Percentiles rank a stretch among this genome's conserved stretches.
These are phyloP conservation scores for Sapayoa aenigma DNA, from an alignment of 2,113 vertebrate genomes.

Conservation along the genomic window DNA sequence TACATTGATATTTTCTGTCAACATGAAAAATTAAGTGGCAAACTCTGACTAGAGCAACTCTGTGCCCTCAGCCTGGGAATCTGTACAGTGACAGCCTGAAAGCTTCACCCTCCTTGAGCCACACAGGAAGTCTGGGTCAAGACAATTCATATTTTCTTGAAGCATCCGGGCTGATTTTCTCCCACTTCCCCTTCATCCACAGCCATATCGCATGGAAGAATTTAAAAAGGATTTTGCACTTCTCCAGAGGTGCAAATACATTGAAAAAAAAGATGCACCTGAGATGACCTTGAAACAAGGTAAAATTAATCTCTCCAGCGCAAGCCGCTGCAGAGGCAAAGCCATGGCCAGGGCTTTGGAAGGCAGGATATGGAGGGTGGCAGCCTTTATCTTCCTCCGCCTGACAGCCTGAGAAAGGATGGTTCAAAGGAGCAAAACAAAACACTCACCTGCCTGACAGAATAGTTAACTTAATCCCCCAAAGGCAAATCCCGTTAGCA, in stretches of 20 bases:
- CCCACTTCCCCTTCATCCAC: neutral
- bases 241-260: neutral
- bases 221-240: neutral
- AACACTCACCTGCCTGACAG: slow-evolving; percentile 19
- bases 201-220: neutral
- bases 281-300: neutral
- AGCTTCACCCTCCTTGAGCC: neutral
- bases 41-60: neutral
- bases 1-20: neutral
- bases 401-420: neutral
- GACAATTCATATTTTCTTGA: neutral
- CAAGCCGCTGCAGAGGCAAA: rapidly evolving
- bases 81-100: neutral
- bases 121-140: rapidly evolving
- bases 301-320: neutral
- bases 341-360: neutral
- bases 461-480: slow-evolving; percentile 18
- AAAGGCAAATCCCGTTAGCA: slow-evolving; percentile 29
- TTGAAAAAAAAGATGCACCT: neutral
- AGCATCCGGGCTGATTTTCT: neutral
- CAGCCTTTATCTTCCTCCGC: neutral
- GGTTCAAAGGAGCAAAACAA: slow-evolving; percentile 22
- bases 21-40: neutral
- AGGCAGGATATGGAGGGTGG: neutral
- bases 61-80: neutral